phyloP scores from a whole-genome alignment of 2,113 vertebrate genomes.

The Rhipidura dahli region DNA sequence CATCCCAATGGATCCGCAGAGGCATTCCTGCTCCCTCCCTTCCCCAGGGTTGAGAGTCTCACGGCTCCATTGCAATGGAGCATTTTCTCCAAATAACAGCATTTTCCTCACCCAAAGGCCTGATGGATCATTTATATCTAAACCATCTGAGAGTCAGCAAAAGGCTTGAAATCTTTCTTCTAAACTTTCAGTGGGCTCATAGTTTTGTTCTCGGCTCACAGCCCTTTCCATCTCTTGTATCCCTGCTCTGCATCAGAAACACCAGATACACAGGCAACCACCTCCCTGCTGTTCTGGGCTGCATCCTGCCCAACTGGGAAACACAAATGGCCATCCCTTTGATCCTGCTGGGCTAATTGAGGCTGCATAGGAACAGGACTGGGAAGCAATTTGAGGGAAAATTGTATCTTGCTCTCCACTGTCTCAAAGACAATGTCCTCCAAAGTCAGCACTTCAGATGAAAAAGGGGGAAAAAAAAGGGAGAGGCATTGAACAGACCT shows the following conservation, averaged over 20 bases:
- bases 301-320: not conserved
- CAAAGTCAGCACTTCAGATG: not conserved
- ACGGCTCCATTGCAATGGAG: not conserved
- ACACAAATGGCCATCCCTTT: not conserved
- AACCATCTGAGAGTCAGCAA: not conserved
- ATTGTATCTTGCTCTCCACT: not conserved
- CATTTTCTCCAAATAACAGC: not conserved
- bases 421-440: not conserved
- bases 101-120: not conserved
- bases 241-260: not conserved
- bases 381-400: not conserved
- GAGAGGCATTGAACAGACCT: not conserved
- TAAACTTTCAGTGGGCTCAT: not conserved
- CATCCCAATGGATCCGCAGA: rapidly evolving
- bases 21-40: not conserved
- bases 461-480: not conserved
- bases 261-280: not conserved
- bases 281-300: rapidly evolving
- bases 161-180: not conserved
- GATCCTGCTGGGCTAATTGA: not conserved
- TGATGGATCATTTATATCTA: not conserved
- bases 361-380: not conserved
- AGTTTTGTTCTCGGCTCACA: not conserved
- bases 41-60: not conserved
- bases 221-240: not conserved